Conservation (phyloP, 2,113 vertebrate genomes). For the Muscicapa adusta region DNA sequence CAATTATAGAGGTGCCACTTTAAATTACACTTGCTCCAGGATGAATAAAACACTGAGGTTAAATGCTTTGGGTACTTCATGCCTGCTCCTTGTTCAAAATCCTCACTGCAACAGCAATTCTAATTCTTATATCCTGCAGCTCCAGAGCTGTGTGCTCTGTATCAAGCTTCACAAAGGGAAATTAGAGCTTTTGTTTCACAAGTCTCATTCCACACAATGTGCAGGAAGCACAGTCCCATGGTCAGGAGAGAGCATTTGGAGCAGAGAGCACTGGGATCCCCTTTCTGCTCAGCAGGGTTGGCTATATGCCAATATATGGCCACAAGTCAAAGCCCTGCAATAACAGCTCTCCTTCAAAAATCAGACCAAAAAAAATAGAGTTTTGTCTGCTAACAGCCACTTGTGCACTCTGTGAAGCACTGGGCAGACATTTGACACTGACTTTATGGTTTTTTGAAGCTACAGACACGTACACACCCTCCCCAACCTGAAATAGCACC, state of each 20-base stretch:
- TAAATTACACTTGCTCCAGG: conserved; percentile 53
- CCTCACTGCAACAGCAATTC: not conserved
- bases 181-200: not conserved
- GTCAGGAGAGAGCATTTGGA: not conserved
- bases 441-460: not conserved
- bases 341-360: not conserved
- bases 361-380: not conserved
- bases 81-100: not conserved
- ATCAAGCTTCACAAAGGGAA: not conserved
- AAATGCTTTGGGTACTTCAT: not conserved
- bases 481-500: not conserved
- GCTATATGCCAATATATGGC: not conserved
- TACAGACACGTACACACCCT: not conserved
- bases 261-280: not conserved
- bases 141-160: not conserved
- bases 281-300: not conserved
- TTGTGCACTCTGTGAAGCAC: not conserved
- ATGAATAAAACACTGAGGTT: conserved; percentile 22
- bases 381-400: not conserved
- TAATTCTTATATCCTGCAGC: not conserved
- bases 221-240: not conserved
- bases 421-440: not conserved
- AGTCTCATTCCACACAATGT: not conserved
- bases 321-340: not conserved
- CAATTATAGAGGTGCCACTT: conserved; percentile 55